Base-by-base conservation (phyloP, 2,113 vertebrate species). In the Xiphophorus couchianus region DNA sequence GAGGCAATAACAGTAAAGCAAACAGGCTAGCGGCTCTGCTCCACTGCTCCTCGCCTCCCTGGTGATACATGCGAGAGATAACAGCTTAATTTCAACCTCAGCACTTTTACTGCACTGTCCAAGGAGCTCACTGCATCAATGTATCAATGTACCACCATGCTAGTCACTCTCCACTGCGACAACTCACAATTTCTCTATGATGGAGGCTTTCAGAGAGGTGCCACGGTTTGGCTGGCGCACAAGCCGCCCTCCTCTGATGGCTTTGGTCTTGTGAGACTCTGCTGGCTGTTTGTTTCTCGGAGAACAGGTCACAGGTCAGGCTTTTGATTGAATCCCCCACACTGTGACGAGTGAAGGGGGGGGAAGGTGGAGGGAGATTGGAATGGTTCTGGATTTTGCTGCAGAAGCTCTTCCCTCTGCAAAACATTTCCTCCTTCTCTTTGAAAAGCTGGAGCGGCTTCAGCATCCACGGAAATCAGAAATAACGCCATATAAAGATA, bases 41-140 rank as follows among this genome's bases (percentile, higher is more conserved):
- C 87, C 88, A 62, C 82, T 78, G 81, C 87, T 71, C 60, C 88
- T 35, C 63, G 79, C 90, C 86, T 87, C 80, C 83, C 88, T 37
- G 65, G 90, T 86, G 90, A 89, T 90, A 88, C 90, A 85, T 84
- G 90, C 88, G 87, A 90, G 83, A 92, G 90, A 90, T 92, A 92
- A 91, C 91, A 65, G 89, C 91, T 93, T 92, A 79, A 90, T 90
- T 91, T 86, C 90, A 88, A 81, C 90, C 91, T 92, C 92, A 92
- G 91, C 92, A 93, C 89, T 91, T 92, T 92, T 84, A 81, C 90
- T 78, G 86, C 89, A 82, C 89, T 83, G 91, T 92, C 91, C 84
- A 39, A 90, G 82, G 65, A 85, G 37, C 67, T 90, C 88, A 77
- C 87, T 66, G 85, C 87, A 83, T 91, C 91, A 54, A 88, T 90